phyloP scores from a whole-genome alignment of 2,888 invertebrate species.

The Norana najaformis region DNA sequence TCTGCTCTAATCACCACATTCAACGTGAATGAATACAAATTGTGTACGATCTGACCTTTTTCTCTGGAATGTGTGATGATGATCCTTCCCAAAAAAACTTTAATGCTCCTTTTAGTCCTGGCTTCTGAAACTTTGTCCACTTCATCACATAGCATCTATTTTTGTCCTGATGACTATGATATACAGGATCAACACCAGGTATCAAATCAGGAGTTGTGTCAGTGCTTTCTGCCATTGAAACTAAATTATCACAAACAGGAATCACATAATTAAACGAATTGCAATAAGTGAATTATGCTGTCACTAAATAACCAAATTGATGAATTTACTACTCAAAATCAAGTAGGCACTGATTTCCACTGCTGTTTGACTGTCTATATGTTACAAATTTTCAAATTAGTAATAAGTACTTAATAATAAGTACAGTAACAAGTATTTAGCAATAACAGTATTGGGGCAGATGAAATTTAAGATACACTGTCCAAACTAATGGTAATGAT shows the following conservation, averaged over 20 bases:
- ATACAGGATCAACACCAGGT: background rate
- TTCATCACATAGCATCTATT: background rate
- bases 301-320: background rate
- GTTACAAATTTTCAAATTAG: background rate
- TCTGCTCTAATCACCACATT: background rate
- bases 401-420: no score
- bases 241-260: background rate
- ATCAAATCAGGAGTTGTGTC: background rate
- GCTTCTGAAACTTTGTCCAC: slow-evolving; percentile 17
- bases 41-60: background rate
- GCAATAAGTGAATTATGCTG: background rate
- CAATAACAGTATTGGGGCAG: no score
- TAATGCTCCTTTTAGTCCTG: background rate
- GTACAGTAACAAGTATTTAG: no score
- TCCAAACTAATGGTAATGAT: no score
- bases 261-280: background rate
- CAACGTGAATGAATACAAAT: background rate
- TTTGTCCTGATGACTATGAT: background rate
- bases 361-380: background rate
- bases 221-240: background rate
- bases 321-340: background rate
- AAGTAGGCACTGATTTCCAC: background rate
- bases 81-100: slow-evolving; percentile 15
- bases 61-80: background rate
- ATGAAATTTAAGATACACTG: background rate